Evolutionary conservation across 2,888 invertebrate species (phyloP), one percentile per base, ranked within the genome.

Genomic region (Hoplodrina ambigua): DNA sequence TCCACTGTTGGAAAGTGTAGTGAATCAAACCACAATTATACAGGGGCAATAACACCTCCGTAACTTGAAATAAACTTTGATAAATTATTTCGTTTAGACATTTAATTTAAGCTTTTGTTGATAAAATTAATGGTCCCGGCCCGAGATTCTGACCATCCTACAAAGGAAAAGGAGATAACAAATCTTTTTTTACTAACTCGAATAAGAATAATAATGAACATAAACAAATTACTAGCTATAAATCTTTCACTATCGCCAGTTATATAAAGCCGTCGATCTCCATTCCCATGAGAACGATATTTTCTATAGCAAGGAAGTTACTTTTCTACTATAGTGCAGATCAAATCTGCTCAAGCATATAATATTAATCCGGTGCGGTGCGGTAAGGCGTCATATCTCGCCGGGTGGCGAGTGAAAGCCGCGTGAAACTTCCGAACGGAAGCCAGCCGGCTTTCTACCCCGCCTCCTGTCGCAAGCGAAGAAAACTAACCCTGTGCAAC

Each of bases 381-480:
- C 85, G 80, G 85, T 72, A 83, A 86, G 86, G 87, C 89, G 87
- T 89, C 87, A 88, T 88, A 90, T 89, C 88, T 90, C 87, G 83
- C 81, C 81, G 83, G 83, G 83, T 83, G 79, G 81, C 88, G 84
- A 93, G 94, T 92, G 95, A 95, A 95, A 95, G 94, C 94, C 89
- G 85, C 90, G 94, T 89, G 94, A 94, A 95, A 95, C 94, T 92
- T 92, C 92, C 91, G 90, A 93, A 88, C 94, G 95, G 94, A 94
- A 94, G 92, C 90, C 78, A 87, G 89, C 84, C 91, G 88, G 92
- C 94, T 94, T 95, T 95, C 94, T 94, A 94, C 93, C 94, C 94
- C 91, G 88, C 94, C 94, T 92, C 90, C 90, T 78, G 90, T 82
- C 82, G 78, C 83, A 85, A 82, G 74, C 84, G 87, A 91, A 90